phyloP scores from a whole-genome alignment of 2,113 vertebrate genomes.

The Salvelinus fontinalis region DNA sequence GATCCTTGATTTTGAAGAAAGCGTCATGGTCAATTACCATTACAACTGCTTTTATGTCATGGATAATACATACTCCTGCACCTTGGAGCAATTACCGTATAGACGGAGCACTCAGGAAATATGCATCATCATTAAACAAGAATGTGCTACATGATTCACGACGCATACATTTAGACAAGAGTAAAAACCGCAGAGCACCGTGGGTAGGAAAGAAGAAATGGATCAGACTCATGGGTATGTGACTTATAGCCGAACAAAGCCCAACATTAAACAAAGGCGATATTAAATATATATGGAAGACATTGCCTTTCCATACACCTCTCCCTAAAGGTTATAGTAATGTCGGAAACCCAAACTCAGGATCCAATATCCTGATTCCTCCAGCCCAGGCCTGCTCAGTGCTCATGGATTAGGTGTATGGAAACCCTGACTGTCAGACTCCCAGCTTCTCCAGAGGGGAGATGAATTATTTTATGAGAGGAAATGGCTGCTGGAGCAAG shows the following conservation, averaged over 20 bases:
- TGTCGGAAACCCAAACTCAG: slow-evolving; percentile 30
- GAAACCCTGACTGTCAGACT: slow-evolving; percentile 49
- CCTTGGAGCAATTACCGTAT: neutral
- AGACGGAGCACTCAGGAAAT: neutral
- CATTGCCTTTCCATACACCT: neutral
- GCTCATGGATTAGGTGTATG: slow-evolving; percentile 17
- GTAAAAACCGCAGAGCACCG: neutral
- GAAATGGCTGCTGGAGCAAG: slow-evolving; percentile 61
- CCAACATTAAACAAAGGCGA: neutral
- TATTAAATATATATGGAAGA: slow-evolving; percentile 5
- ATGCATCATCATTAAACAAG: neutral
- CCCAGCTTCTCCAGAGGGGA: slow-evolving; percentile 2
- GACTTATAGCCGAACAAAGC: neutral
- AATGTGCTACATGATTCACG: neutral
- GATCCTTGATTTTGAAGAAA: slow-evolving; percentile 16
- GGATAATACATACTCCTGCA: neutral
- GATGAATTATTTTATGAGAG: slow-evolving; percentile 45
- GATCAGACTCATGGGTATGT: neutral
- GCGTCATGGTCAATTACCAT: slow-evolving; percentile 11
- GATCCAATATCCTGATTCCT: slow-evolving; percentile 12
- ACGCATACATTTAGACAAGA: slow-evolving; percentile 11
- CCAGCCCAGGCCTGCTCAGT: neutral
- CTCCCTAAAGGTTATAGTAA: slow-evolving; percentile 22
- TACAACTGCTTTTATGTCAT: slow-evolving; percentile 28
- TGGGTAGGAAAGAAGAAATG: neutral